Evolutionary conservation across 37 sponge, comb jelly and placozoan species (phyloP), one percentile per base, ranked within the genome.

Genomic region (Chondrilla cf. caribensis): DNA sequence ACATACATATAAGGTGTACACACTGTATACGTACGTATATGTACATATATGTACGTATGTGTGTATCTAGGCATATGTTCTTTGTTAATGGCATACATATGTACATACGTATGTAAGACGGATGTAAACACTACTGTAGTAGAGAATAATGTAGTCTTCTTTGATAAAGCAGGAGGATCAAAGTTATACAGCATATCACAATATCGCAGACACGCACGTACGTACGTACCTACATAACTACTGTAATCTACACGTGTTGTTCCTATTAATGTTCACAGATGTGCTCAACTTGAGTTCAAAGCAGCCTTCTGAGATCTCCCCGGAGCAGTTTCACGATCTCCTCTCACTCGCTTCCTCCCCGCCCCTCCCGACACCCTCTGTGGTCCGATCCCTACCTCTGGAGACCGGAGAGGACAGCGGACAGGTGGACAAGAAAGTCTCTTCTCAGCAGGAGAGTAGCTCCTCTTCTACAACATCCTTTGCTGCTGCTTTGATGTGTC

Each of bases 331-430:
- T 25, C 87, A 87, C 29, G 82, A 91, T 38, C 58, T 91, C 38
- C 82, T 91, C 18, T 84, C 91, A 2, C 60, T 91, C 36, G 78
- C 84, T 25, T 87, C 91, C 26, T 90, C 90, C 32, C 90, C 90
- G 38, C 84, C 86, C 31, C 54, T 84, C 0, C 70, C 86, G 8
- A 58, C 82, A 19, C 35, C 65, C 65, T 33, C 58, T 76, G 39
- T 2, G 47, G 25, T 77, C 58, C 65, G 72, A 75, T 31, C 65
- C 47, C 39, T 6, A 1, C 76, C 76, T 39, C 24, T 43, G 41
- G 40, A 73, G 25, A 21, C 17, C 0, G 44, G 44, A 22, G 37
- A 19, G 3, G 17, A 11, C 17, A 11, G 17, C 11, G 17, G 17
- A 17, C 17, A 55, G 11, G 57, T 11, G 17, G 57, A 55, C 57